Base-by-base conservation (phyloP, 1,140 invertebrate species). In the Leptopilina clavipes region DNA sequence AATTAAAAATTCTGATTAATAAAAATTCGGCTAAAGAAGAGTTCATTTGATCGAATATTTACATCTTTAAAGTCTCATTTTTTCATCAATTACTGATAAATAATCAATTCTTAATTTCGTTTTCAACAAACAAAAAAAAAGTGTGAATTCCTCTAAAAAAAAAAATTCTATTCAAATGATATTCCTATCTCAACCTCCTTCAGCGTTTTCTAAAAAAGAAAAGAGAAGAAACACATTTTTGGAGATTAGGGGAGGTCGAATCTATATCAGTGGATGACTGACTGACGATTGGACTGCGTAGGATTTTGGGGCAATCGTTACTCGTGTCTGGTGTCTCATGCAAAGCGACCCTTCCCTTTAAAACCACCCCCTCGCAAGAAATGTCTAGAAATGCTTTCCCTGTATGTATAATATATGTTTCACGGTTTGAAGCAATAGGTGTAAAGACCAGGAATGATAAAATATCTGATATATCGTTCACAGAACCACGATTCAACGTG, bases 261-360 rank as follows among this genome's bases (percentile, higher is more conserved):
- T 11, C 6, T 65, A 19, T 25, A 25, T 65, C 56, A 65, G 11
- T 22, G 8, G 11, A 25, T 65, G 56, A 65, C 22, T 65, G 22
- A 22, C 56, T n/a, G n/a, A n/a, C n/a, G n/a, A 31, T 31, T 31
- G n/a, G n/a, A n/a, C 25, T 65, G 56, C n/a, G n/a, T n/a, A n/a
- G n/a, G 37, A 40, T 73, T 73, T 48, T 11, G 71, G 72, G 72
- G 45, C 54, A 79, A 79, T 82, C 80, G 78, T 82, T 82, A 82
- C 80, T 78, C 74, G 70, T 76, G 80, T 59, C 80, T 78, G 72
- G 70, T 76, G 80, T 59, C 22, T 59, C 5, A 0, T 59, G 9
- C 10, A 11, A 25, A 48, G 45, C 76, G 76, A 81, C 76, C 77
- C 77, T 79, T 14, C 65, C 48, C 73, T 56, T 76, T 73, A 70